A percentile compares a stretch with the other conserved stretches of the same genome.
Evolutionary conservation across 2,888 invertebrate genomes (phyloP).

Genomic region (Polylopha cassiicola): DNA sequence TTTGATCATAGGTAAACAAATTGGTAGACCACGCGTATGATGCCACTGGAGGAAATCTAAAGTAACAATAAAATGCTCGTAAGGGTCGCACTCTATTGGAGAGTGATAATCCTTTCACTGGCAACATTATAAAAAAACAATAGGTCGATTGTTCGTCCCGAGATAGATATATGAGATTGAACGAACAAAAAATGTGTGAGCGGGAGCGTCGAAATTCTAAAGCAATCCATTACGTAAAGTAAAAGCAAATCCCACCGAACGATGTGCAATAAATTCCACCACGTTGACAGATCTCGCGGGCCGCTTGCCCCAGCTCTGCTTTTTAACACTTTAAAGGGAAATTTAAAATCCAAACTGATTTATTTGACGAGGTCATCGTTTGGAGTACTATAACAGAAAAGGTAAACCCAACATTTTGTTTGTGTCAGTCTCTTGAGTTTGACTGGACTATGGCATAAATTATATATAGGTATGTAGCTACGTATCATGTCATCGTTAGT

Average conservation of each 20-base stretch:
- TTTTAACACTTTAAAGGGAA: slow-evolving; percentile 48
- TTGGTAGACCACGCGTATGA: too few relatives aligned
- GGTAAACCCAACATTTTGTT: too few relatives aligned
- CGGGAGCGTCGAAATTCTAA: slow-evolving; percentile 21
- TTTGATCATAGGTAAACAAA: too few relatives aligned
- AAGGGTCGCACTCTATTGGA: too few relatives aligned
- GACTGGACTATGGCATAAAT: too few relatives aligned
- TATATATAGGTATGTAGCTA: too few relatives aligned
- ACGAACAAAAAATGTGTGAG: slow-evolving; percentile 19
- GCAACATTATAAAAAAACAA: slow-evolving; percentile 15
- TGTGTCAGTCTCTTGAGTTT: too few relatives aligned
- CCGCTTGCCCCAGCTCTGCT: slow-evolving; percentile 32
- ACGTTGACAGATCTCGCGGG: slow-evolving; percentile 46
- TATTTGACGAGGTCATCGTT: slow-evolving; percentile 21
- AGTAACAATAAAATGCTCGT: too few relatives aligned
- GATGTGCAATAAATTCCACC: slow-evolving; percentile 46
- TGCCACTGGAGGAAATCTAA: too few relatives aligned
- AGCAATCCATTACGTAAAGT: slow-evolving; percentile 24
- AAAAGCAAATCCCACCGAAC: slow-evolving; percentile 43
- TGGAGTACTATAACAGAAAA: too few relatives aligned
- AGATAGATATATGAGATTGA: slow-evolving; percentile 18
- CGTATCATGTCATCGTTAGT: too few relatives aligned
- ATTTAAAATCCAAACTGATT: slow-evolving; percentile 45
- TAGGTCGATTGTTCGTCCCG: slow-evolving; percentile 14
- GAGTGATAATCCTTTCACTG: slow-evolving; percentile 12